A percentile compares a stretch with the other conserved stretches of the same genome.
phyloP scores from a whole-genome alignment of 64 coral and sea anemone species.

The Orbicella faveolata region DNA sequence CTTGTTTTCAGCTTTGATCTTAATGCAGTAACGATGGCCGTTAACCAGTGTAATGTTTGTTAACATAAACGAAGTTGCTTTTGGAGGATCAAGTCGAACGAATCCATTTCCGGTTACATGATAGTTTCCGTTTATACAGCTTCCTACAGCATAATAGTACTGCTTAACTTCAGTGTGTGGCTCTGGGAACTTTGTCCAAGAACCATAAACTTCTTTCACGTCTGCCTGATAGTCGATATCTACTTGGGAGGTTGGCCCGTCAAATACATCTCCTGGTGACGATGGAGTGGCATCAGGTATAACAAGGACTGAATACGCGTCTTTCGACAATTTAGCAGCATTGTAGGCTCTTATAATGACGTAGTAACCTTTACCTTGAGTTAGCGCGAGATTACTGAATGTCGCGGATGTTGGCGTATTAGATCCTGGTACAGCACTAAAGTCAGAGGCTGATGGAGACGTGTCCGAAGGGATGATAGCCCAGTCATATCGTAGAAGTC shows the following conservation, averaged over 20 bases:
- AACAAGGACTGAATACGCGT: conserved; percentile 50
- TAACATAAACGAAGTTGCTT: conserved; percentile 46
- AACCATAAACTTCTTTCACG: conserved; percentile 40
- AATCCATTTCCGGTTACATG: conserved; percentile 59
- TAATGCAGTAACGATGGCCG: conserved; percentile 67
- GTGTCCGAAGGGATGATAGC: conserved; percentile 7
- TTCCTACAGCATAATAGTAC: conserved; percentile 69
- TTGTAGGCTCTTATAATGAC: conserved; percentile 65
- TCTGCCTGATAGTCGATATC: conserved; percentile 60
- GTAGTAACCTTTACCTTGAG: conserved; percentile 49
- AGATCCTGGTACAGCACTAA: conserved; percentile 30
- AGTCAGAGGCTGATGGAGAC: neutral
- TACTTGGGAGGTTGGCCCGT: conserved; percentile 22
- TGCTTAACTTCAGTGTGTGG: conserved; percentile 62
- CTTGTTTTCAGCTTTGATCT: conserved; percentile 60
- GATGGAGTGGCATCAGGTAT: conserved; percentile 73
- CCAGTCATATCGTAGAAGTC: conserved; percentile 56
- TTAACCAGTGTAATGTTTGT: conserved; percentile 49
- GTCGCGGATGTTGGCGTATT: conserved; percentile 29
- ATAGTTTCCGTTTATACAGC: conserved; percentile 61
- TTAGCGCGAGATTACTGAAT: conserved; percentile 27
- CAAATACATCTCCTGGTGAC: conserved; percentile 47
- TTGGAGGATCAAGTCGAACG: conserved; percentile 27
- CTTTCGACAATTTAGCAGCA: conserved; percentile 53
- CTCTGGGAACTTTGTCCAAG: conserved; percentile 66